phyloP scores from a whole-genome alignment of 1,140 invertebrate species.

The Caenorhabditis elegans region WBcel235 BX284603.4:6780501-6781000 shows the following conservation, averaged over 20 bases:
- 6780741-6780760: conserved; percentile 9
- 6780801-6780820: conserved; percentile 16
- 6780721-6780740: neutral
- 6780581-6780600: conserved; percentile 1
- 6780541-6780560: conserved; percentile 23
- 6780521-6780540: conserved; percentile 7
- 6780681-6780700: neutral
- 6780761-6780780: conserved; percentile 40
- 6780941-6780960: conserved; percentile 10
- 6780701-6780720: conserved; percentile 20
- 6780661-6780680: conserved; percentile 21
- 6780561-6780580: conserved; percentile 44
- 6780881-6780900: conserved; percentile 50
- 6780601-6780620: conserved; percentile 42
- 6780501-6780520: neutral
- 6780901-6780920: conserved; percentile 38
- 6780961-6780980: conserved; percentile 33
- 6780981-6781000: conserved; percentile 44
- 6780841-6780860: conserved; percentile 18
- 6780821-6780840: neutral
- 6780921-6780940: neutral
- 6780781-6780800: conserved; percentile 38
- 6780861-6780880: conserved; percentile 14
- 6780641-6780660: conserved; percentile 30
- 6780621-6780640: conserved; percentile 33